Conservation (phyloP, 92 coral and sea anemone species). For the Parazoanthus darwini region DNA sequence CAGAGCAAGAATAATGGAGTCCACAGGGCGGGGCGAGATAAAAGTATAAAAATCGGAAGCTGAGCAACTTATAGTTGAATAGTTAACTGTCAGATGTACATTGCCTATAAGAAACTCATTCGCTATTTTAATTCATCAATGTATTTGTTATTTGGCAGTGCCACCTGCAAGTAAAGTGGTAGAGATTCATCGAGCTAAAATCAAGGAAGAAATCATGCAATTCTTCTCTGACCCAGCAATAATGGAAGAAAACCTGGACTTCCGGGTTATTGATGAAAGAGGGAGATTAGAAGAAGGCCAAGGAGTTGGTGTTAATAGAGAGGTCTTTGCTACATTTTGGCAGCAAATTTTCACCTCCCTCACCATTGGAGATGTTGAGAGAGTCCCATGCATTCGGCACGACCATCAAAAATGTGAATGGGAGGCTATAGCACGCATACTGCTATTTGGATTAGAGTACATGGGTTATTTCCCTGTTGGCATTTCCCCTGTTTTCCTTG, state of each 20-base stretch:
- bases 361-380: constrained; percentile 4
- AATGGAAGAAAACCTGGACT: constrained; percentile 36
- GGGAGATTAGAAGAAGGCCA: constrained; percentile 42
- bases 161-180: constrained; percentile 15
- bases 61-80: too few relatives aligned
- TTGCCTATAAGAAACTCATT: too few relatives aligned
- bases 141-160: too few relatives aligned
- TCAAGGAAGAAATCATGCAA: too few relatives aligned
- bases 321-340: constrained; percentile 45
- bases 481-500: constrained; percentile 13
- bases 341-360: constrained; percentile 27
- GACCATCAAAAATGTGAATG: constrained; percentile 26
- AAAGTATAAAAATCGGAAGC: too few relatives aligned
- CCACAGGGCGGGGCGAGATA: too few relatives aligned
- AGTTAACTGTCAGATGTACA: too few relatives aligned
- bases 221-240: constrained; percentile 36
- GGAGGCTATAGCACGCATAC: constrained; percentile 37
- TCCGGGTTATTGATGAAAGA: constrained; percentile 36
- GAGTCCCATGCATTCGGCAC: constrained; percentile 36
- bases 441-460: constrained; percentile 21
- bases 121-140: too few relatives aligned
- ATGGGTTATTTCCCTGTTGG: constrained; percentile 11
- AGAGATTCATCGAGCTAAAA: constrained; percentile 24
- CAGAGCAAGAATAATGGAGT: too few relatives aligned
- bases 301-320: constrained; percentile 41